Evolutionary conservation across 2,888 invertebrate species (phyloP).

Genomic region (Nephrotoma guestfalica): DNA sequence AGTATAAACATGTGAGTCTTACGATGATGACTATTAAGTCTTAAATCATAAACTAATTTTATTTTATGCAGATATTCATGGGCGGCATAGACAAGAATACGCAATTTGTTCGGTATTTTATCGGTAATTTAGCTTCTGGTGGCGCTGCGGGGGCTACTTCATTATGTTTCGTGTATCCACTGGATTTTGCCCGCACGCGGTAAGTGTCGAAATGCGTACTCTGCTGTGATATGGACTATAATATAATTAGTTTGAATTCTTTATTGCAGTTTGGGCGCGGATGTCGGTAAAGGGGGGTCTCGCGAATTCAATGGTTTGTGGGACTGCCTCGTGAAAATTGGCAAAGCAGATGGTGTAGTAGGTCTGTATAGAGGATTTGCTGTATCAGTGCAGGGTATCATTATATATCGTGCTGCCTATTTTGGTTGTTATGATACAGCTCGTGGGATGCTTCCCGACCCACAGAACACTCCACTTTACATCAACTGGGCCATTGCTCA

Average conservation of each 20-base stretch:
- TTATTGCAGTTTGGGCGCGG: slow-evolving; percentile 50
- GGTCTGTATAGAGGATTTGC: slow-evolving; percentile 91
- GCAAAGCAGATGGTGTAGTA: slow-evolving; percentile 66
- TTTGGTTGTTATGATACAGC: slow-evolving; percentile 95
- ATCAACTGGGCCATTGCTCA: slow-evolving; percentile 91
- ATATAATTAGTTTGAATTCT: background rate
- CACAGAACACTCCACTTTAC: slow-evolving; percentile 82
- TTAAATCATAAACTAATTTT: background rate
- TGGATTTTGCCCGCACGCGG: slow-evolving; percentile 91
- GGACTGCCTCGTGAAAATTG: slow-evolving; percentile 74
- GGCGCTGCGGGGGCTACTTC: slow-evolving; percentile 92
- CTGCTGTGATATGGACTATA: too few relatives aligned
- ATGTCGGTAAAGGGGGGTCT: slow-evolving; percentile 70
- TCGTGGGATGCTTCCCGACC: slow-evolving; percentile 83
- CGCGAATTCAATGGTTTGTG: slow-evolving; percentile 84
- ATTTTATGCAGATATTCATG: slow-evolving; percentile 46
- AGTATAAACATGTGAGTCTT: slow-evolving; percentile 54
- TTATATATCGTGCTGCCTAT: slow-evolving; percentile 91
- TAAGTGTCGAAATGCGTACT: slow-evolving; percentile 17
- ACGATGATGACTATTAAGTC: background rate
- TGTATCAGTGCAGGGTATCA: slow-evolving; percentile 90
- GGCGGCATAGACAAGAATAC: slow-evolving; percentile 76
- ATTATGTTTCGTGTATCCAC: slow-evolving; percentile 85
- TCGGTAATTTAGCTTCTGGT: slow-evolving; percentile 81
- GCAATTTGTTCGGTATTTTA: slow-evolving; percentile 76